phyloP scores from a whole-genome alignment of 2,113 vertebrate species.

The Petrocephalus zakoni region DNA sequence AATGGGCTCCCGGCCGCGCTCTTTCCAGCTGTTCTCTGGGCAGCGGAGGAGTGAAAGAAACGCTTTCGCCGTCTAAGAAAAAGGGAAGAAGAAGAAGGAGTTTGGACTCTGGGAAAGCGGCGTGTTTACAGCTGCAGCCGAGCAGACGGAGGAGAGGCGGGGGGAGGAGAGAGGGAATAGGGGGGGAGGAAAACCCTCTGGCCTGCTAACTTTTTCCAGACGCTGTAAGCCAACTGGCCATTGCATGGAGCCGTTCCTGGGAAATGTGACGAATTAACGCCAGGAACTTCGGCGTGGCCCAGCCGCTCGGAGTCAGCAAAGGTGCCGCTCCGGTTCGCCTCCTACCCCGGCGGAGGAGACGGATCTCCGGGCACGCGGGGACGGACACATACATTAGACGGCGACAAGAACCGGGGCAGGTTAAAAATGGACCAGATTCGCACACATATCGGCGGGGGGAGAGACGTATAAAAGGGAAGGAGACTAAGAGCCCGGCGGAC shows the following conservation, averaged over 20 bases:
- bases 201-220: conserved; percentile 31
- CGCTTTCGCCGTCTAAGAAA: neutral
- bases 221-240: conserved; percentile 15
- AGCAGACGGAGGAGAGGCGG: conserved; percentile 3
- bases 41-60: neutral
- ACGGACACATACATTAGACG: neutral
- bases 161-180: neutral
- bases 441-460: neutral
- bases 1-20: conserved; percentile 29
- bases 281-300: neutral
- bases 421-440: neutral
- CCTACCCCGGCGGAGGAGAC: neutral
- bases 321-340: neutral
- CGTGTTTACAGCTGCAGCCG: conserved; percentile 9
- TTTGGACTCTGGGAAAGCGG: neutral
- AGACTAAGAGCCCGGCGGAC: neutral
- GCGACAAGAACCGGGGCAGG: neutral
- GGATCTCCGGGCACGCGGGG: neutral
- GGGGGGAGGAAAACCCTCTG: conserved; percentile 6
- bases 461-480: neutral
- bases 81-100: neutral
- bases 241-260: neutral
- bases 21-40: conserved; percentile 18
- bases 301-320: neutral
- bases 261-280: neutral